Base-by-base conservation (phyloP, 1,140 invertebrate genomes). In the Dreissena polymorpha region DNA sequence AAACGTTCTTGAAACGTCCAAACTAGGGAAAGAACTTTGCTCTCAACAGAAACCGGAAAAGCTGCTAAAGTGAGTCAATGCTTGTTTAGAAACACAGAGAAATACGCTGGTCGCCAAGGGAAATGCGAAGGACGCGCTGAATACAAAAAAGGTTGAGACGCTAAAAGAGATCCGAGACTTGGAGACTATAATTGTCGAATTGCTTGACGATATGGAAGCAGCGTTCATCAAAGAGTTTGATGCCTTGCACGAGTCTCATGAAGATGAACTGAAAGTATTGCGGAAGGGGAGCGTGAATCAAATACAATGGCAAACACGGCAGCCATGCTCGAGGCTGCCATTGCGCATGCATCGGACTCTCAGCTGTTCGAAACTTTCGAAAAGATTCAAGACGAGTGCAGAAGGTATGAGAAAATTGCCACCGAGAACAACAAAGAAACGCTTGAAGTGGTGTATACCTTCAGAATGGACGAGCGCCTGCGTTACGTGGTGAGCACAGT, bases 401-500 rank as follows among this genome's bases (percentile, higher is more conserved):
- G 78, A 13, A 63, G 57, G 51, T 81, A 72, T 53, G 78, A 81
- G 39, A 81, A 81, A 39, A 10, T 71, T 7, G 23, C 67, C 6
- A 23, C 72, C 0, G 53, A 50, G 23, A 81, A 81, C 51, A 69
- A 64, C 16, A 64, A 69, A 27, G 78, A 81, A 81, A 25, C 51
- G n/a, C 57, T 64, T 57, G 78, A 81, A 51, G 49, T 81, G 10
- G 69, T 81, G 2, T 81, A 81, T 72, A 60, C 78, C 5, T 81
- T 81, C 23, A 81, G 72, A 53, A 81, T 81, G 68, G 78, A 81
- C 50, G 78, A 81, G 39, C 2, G 78, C 25, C 27, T 81, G 13
- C 69, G 60, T 23, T 53, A 14, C 5, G 39, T 81, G 27, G 78
- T 69, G 10, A 81, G 64, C 51, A 81, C 16, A 16, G 78, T 81